Conservation (phyloP, 1,140 invertebrate genomes). For the Drosophila murphyi region DNA sequence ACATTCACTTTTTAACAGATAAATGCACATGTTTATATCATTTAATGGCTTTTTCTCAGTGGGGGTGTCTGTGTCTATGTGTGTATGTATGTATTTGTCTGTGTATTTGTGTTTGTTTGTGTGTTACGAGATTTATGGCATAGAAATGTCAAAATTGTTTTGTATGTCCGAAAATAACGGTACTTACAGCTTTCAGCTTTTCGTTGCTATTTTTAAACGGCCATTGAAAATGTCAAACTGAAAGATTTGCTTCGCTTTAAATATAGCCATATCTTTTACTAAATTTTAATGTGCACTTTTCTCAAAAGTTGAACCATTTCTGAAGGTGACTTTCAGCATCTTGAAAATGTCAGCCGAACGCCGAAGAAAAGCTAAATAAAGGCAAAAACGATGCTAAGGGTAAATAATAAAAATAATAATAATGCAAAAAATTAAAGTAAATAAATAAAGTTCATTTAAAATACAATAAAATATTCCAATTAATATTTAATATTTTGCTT, state of each 20-base stretch:
- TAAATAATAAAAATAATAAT: too few relatives aligned
- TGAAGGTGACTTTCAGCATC: constrained; percentile 67
- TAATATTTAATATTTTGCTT: too few relatives aligned
- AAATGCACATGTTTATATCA: constrained; percentile 22
- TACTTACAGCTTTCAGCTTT: constrained; percentile 49
- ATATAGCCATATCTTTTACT: constrained; percentile 28
- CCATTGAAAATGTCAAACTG: constrained; percentile 22
- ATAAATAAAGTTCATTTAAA: not conserved
- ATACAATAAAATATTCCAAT: not conserved
- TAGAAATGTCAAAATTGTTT: constrained; percentile 67
- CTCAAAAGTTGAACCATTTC: constrained; percentile 53
- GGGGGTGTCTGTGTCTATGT: constrained; percentile 31
- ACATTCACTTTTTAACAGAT: constrained; percentile 67
- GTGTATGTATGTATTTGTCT: not conserved
- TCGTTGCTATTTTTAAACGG: constrained; percentile 33
- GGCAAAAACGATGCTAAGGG: too few relatives aligned
- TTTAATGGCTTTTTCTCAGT: constrained; percentile 46
- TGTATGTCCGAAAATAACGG: constrained; percentile 35
- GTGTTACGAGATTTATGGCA: constrained; percentile 65
- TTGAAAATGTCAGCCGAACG: not conserved
- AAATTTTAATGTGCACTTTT: constrained; percentile 55
- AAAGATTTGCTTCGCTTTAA: constrained; percentile 22
- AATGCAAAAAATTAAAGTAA: constrained; percentile 7
- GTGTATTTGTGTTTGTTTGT: not conserved
- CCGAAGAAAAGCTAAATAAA: constrained; percentile 2